These are phyloP conservation scores for Aphelocoma californica DNA, from an alignment of 2,797 vertebrate species.

Conservation along the genomic window DNA sequence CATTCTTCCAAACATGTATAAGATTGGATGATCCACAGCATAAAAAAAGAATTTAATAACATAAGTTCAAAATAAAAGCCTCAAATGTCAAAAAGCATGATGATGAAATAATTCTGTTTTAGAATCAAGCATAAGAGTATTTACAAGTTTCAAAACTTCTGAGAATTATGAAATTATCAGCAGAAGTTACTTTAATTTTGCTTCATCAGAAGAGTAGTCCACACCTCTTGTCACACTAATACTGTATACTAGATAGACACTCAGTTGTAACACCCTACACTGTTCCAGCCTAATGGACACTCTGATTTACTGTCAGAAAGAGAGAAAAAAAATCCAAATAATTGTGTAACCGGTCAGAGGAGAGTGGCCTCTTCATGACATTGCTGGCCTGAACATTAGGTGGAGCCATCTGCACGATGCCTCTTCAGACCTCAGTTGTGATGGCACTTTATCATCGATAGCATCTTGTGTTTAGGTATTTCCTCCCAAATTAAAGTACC, in stretches of 20 bases:
- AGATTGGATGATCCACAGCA: background rate
- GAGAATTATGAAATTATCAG: background rate
- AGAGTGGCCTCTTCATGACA: background rate
- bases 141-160: background rate
- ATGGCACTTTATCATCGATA: rapidly evolving
- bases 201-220: background rate
- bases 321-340: background rate
- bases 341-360: background rate
- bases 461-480: background rate
- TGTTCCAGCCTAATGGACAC: background rate
- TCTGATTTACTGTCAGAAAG: background rate
- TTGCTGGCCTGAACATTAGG: background rate
- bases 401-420: background rate
- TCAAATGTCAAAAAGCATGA: background rate
- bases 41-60: background rate
- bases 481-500: background rate
- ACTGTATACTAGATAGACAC: background rate
- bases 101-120: background rate
- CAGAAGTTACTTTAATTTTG: background rate
- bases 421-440: background rate
- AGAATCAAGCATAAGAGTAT: background rate
- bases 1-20: background rate
- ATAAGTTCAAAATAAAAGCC: background rate
- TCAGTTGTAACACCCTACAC: background rate
- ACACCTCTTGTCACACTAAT: background rate